phyloP scores from a whole-genome alignment of 2,888 invertebrate genomes.

The Erpobdella octoculata region DNA sequence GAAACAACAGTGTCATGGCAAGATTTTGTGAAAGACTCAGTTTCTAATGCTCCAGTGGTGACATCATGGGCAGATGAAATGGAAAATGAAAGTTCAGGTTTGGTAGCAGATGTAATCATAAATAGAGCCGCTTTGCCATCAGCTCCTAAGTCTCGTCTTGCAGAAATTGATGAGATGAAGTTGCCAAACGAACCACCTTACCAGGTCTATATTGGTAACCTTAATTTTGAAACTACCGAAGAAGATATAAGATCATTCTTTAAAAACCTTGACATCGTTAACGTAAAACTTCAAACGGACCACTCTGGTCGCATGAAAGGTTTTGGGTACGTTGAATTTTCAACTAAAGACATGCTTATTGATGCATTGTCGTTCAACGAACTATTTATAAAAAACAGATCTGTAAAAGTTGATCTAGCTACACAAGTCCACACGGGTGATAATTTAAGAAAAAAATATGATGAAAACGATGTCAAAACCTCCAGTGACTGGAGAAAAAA shows the following conservation, averaged over 20 bases:
- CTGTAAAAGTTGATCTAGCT: slow-evolving; percentile 48
- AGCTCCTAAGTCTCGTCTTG: slow-evolving; percentile 77
- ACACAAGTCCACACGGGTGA: slow-evolving; percentile 34
- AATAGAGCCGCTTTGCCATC: slow-evolving; percentile 67
- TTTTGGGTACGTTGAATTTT: slow-evolving; percentile 85
- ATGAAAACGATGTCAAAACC: slow-evolving; percentile 36
- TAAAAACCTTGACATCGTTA: slow-evolving; percentile 66
- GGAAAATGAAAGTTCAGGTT: slow-evolving; percentile 63
- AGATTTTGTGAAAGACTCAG: slow-evolving; percentile 65
- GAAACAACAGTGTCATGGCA: slow-evolving; percentile 73
- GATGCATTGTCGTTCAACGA: slow-evolving; percentile 32
- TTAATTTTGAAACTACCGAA: slow-evolving; percentile 83
- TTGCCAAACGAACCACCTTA: slow-evolving; percentile 77
- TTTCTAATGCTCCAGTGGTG: slow-evolving; percentile 52
- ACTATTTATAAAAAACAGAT: slow-evolving; percentile 37
- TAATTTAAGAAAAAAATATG: slow-evolving; percentile 18
- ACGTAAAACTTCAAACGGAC: slow-evolving; percentile 67
- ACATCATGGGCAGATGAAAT: slow-evolving; percentile 70
- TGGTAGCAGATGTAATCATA: too few species aligned
- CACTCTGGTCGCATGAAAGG: slow-evolving; percentile 74
- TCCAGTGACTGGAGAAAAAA: slow-evolving; percentile 36
- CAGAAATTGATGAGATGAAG: slow-evolving; percentile 68
- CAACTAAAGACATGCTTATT: slow-evolving; percentile 61
- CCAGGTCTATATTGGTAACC: slow-evolving; percentile 79
- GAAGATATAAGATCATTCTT: slow-evolving; percentile 76